Base-by-base conservation (phyloP, 1,140 invertebrate genomes). In the Muscidifurax raptorellus region DNA sequence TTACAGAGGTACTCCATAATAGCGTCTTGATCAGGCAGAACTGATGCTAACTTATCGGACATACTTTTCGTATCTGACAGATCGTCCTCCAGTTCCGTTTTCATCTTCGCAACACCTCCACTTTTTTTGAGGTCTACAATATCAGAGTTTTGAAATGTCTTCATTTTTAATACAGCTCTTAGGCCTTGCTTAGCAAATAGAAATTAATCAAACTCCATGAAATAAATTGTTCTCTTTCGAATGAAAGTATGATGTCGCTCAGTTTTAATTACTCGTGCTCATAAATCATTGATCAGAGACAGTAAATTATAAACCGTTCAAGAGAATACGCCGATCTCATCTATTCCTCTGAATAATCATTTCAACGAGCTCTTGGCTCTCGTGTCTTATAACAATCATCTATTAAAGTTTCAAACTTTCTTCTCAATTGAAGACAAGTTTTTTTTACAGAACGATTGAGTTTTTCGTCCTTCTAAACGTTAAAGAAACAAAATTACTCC, bases 81-180 rank as follows among this genome's bases (percentile, higher is more conserved):
- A 47, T 85, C 84, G 10, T 85, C 84, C 0, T 85, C 84, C 27
- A 44, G 64, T 28, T 81, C 72, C 44, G 13, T 13, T 47, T 76
- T 76, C 59, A 69, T 22, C 74, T 81, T 85, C 30, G 84, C 10
- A 47, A 81, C 69, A 59, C 64, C 64, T 36, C 80, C 74, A 47
- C 18, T 6, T 75, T 78, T 85, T 78, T 82, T 85, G 28, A 82
- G 25, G n/a, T 85, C 84, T 85, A 85, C 15, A 85, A 85, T 81
- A 80, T 80, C 25, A 76, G 64, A 5, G 22, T 64, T 40, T 36
- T 72, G 13, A 47, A 59, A 77, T 47, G 72, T 59, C 52, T 59
- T 59, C 52, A 59, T n/a, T 22, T 59, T 59, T 59, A 59, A 59
- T 59, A 22, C 52, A 59, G 52, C 22, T 59, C 52, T 59, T 59